phyloP scores from a whole-genome alignment of 2,888 invertebrate species.

The Athalia circularis region DNA sequence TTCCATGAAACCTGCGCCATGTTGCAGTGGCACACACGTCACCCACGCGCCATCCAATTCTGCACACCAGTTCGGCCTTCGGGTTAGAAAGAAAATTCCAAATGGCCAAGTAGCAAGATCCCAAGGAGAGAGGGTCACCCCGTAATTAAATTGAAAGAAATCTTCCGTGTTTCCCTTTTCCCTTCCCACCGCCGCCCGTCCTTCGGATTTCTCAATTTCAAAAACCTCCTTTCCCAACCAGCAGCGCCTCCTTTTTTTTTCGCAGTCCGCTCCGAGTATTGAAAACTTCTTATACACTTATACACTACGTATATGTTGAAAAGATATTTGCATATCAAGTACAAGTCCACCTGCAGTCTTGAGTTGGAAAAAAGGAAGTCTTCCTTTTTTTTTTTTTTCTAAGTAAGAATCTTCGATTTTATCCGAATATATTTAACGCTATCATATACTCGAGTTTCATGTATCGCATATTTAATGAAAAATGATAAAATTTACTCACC shows the following conservation, averaged over 20 bases:
- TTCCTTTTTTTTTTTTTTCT: no score
- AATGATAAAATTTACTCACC: no score
- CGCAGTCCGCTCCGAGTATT: conserved; percentile 49
- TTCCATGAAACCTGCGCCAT: conserved; percentile 60
- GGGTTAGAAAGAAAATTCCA: not conserved
- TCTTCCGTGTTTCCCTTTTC: conserved; percentile 53
- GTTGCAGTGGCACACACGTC: conserved; percentile 65
- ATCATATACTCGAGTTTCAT: no score
- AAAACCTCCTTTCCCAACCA: conserved; percentile 2
- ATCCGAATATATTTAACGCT: no score
- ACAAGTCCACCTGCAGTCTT: not conserved
- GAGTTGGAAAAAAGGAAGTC: no score
- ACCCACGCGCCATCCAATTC: conserved; percentile 47
- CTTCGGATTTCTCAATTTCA: not conserved
- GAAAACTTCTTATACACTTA: conserved; percentile 55
- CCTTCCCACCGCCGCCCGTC: not conserved
- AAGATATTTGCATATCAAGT: conserved; percentile 61
- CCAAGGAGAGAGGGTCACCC: conserved; percentile 43
- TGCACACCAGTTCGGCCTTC: no score
- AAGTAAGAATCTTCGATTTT: no score
- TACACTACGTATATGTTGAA: not conserved
- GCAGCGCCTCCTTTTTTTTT: conserved; percentile 49
- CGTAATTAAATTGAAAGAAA: conserved; percentile 71
- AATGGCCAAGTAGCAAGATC: not conserved
- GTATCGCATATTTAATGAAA: no score